These are phyloP conservation scores for Caenorhabditis tropicalis DNA, from an alignment of 1,140 invertebrate species.

Conservation along the genomic window DNA sequence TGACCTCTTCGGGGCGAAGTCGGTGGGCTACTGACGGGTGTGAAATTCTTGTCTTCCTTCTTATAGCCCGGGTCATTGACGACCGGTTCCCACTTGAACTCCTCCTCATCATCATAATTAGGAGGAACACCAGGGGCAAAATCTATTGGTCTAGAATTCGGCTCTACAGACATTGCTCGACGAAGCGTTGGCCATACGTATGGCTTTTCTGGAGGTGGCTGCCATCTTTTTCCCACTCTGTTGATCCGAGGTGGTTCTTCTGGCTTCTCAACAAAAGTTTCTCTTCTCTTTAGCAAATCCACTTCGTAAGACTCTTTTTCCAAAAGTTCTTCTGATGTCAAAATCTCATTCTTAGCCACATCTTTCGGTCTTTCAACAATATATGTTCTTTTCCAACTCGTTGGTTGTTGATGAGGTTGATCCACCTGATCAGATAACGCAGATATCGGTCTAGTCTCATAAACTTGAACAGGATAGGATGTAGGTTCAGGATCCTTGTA, in stretches of 20 bases:
- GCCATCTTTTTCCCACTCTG: slow-evolving; percentile 66
- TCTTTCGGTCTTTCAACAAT: slow-evolving; percentile 60
- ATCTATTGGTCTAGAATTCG: slow-evolving; percentile 43
- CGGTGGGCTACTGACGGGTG: slow-evolving; percentile 66
- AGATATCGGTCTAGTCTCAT: slow-evolving; percentile 69
- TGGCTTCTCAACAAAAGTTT: slow-evolving; percentile 69
- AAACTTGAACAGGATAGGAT: slow-evolving; percentile 59
- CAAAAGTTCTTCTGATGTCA: slow-evolving; percentile 69
- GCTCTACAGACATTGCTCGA: slow-evolving; percentile 56
- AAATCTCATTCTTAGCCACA: slow-evolving; percentile 68
- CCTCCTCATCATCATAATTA: slow-evolving; percentile 52
- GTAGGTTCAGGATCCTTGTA: neutral
- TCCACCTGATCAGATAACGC: slow-evolving; percentile 54
- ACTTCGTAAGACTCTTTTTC: slow-evolving; percentile 67
- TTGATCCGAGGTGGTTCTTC: slow-evolving; percentile 60
- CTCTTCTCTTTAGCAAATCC: slow-evolving; percentile 65
- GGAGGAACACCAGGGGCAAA: slow-evolving; percentile 47
- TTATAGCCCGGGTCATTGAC: slow-evolving; percentile 64
- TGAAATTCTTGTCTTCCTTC: slow-evolving; percentile 67
- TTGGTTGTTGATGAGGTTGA: neutral
- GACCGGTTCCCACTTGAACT: slow-evolving; percentile 67
- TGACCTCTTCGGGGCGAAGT: slow-evolving; percentile 60
- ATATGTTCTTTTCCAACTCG: slow-evolving; percentile 69
- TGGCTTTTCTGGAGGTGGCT: slow-evolving; percentile 69
- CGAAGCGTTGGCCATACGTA: slow-evolving; percentile 65